Conservation (phyloP, 2,888 invertebrate genomes). For the Pseudococcus longispinus region DNA sequence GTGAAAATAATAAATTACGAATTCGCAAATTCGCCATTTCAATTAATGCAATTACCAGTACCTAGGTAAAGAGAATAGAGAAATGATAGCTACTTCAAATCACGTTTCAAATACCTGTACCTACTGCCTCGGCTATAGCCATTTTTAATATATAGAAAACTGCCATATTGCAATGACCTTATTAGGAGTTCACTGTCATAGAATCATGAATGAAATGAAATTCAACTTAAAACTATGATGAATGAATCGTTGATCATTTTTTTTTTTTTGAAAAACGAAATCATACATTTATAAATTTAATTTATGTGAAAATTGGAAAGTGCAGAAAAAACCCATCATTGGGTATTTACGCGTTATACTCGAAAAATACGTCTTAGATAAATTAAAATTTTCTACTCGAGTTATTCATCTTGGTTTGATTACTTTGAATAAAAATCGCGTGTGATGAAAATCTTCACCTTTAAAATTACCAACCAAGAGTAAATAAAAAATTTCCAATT, state of each 20-base stretch:
- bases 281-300: background rate
- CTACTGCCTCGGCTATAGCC: background rate
- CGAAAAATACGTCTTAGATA: background rate
- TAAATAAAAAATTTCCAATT: background rate
- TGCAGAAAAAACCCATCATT: background rate
- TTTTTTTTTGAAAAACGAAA: slow-evolving; percentile 1
- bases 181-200: background rate
- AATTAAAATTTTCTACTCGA: too few species aligned
- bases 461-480: too few species aligned
- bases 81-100: background rate
- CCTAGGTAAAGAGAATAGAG: background rate
- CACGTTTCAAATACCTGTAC: background rate
- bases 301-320: background rate
- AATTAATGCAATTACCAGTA: background rate
- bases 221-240: background rate
- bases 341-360: too few species aligned
- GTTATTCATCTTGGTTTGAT: too few species aligned
- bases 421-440: too few species aligned
- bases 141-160: background rate
- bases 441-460: too few species aligned
- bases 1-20: background rate
- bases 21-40: background rate
- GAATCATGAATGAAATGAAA: slow-evolving; percentile 6
- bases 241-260: background rate
- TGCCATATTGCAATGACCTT: background rate